Percentiles rank a stretch among this genome's conserved stretches.
These are phyloP conservation scores for Genyomyrus donnyi DNA, from an alignment of 2,113 vertebrate species.

Conservation along the genomic window DNA sequence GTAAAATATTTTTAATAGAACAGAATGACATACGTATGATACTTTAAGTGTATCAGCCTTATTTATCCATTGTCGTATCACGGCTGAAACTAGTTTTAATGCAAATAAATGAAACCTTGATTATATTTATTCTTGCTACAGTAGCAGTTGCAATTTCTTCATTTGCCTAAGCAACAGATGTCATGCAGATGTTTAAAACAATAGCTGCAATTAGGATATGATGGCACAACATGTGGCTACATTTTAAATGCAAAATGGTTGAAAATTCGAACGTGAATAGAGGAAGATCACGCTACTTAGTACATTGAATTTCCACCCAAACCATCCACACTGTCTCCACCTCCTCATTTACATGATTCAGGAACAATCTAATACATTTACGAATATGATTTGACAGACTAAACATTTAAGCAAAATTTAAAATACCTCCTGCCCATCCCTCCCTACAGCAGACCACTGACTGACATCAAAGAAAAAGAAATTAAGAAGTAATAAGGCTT, in stretches of 20 bases:
- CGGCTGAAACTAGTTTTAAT: background rate
- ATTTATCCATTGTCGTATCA: background rate
- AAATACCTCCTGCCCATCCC: slow-evolving; percentile 40
- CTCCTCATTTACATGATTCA: slow-evolving; percentile 20
- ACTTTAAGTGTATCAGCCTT: background rate
- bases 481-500: background rate
- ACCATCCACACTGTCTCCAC: slow-evolving; percentile 9
- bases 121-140: background rate
- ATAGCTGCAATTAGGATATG: background rate
- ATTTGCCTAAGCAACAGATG: background rate
- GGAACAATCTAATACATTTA: slow-evolving; percentile 48
- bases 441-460: slow-evolving; percentile 40
- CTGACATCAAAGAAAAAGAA: slow-evolving; percentile 34
- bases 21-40: background rate
- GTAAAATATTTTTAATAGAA: background rate
- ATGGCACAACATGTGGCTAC: background rate
- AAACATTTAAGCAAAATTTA: slow-evolving; percentile 61
- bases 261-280: slow-evolving; percentile 46
- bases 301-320: background rate
- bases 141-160: background rate
- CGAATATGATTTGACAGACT: slow-evolving; percentile 52
- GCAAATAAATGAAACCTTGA: background rate
- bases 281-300: slow-evolving; percentile 32
- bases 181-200: background rate
- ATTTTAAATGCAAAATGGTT: background rate